Evolutionary conservation across 2,113 vertebrate species (phyloP).

Genomic region (Podocnemis expansa): DNA sequence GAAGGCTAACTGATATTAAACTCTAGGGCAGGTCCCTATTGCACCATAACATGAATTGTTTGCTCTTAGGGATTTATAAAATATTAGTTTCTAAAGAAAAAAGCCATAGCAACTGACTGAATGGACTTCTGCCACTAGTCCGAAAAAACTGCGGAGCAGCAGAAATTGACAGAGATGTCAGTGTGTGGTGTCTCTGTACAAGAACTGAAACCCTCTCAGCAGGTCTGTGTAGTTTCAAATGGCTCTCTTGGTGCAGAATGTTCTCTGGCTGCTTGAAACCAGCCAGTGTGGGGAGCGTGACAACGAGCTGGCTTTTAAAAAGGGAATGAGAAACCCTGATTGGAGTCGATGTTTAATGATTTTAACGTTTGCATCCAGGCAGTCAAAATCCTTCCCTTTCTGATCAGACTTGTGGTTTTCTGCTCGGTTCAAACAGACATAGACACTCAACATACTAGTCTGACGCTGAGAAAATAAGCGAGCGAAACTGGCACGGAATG

Average conservation of each 20-base stretch:
- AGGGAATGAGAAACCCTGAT: not conserved
- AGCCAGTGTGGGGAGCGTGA: not conserved
- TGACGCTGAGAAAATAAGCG: not conserved
- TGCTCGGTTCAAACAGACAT: not conserved
- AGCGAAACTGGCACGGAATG: not conserved
- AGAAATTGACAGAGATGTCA: not conserved
- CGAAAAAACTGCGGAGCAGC: not conserved
- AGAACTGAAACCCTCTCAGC: not conserved
- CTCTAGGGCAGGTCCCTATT: not conserved
- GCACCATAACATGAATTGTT: accelerated
- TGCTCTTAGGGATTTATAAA: not conserved
- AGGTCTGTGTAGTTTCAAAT: not conserved
- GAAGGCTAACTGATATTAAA: not conserved
- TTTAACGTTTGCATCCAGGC: not conserved
- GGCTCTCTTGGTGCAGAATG: not conserved
- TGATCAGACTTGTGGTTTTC: not conserved
- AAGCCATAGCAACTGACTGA: not conserved
- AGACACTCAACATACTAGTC: not conserved
- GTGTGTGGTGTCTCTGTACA: not conserved
- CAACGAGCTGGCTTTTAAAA: not conserved
- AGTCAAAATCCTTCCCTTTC: accelerated
- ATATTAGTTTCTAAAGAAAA: accelerated
- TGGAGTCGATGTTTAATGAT: constrained; percentile 2
- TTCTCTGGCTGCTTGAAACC: accelerated
- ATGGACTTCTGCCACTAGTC: accelerated